Base-by-base conservation (phyloP, 1,140 invertebrate species). In the Eufriesea mexicana region DNA sequence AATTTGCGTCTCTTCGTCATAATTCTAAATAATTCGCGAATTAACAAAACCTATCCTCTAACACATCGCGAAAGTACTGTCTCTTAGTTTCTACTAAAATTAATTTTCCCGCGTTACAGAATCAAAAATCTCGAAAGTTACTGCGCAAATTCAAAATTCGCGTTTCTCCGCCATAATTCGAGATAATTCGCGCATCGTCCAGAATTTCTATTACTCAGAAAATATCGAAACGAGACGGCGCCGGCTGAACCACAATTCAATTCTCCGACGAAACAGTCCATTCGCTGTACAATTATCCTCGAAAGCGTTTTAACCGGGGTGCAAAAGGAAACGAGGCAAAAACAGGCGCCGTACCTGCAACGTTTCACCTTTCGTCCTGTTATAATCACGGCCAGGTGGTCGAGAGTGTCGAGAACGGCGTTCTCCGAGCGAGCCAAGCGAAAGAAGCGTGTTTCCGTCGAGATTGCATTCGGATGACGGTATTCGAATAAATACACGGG, bases 391-490 rank as follows among this genome's bases (percentile, higher is more conserved):
- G 47, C 45, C 25, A 54, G 51, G 45, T 6, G 25, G 54, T 79
- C 47, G 77, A 72, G 45, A n/a, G 51, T 64, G 45, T 55, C 47
- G 73, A 49, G 67, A 70, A 45, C 59, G 7, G 59, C n/a, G 20
- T 57, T 57, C 42, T 47, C 54, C 51, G 23, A 25, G 16, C 45
- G 28, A 35, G 18, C 9, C 47, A 5, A 51, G 78, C 68, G 70
- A 62, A 73, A 74, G 70, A 80, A 74, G 35, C 70, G 59, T 59
- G 12, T 66, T 66, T 51, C 28, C 35, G 66, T 20, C 54, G 77
- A 79, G 54, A 79, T 79, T 71, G 45, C 66, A 70, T 71, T 71
- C 55, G 67, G 42, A 47, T 35, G 54, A 4, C 54, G 77, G 77
- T 71, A 10, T 79, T 74, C 70, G 49, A 51, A 80, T 73, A 80